Base-by-base conservation (phyloP, 1,140 invertebrate species). In the Pygmarrhopalites habei region DNA sequence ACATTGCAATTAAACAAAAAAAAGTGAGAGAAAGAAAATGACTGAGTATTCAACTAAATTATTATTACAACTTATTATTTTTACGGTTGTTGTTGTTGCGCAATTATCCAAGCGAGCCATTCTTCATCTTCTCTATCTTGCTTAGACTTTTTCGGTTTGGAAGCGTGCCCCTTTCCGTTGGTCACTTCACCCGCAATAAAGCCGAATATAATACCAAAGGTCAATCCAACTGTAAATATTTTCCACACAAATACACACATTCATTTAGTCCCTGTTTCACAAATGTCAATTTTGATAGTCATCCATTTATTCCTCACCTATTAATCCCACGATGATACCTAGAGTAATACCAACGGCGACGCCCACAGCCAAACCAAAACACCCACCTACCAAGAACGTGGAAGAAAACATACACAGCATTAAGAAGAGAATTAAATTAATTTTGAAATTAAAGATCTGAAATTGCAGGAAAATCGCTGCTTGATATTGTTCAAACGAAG, bases 111-210 rank as follows among this genome's bases (percentile, higher is more conserved):
- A 41, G 69, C 69, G 14, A 71, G 49, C 69, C 66, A 68, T 68
- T 71, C 69, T 64, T 71, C 69, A 68, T 71, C 69, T 62, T 71
- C 69, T 55, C 62, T 66, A 61, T 71, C 69, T 51, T 66, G 66
- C 60, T 71, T 71, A 29, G 66, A 64, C 69, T 70, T 70, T 61
- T 71, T 71, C 44, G 69, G 69, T 44, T 56, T 66, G 25, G 60
- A n/a, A 52, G 60, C 26, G 1, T 65, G 53, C 19, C 61, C n/a
- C 39, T 71, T 71, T 29, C 69, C 69, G 46, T 71, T 71, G 56
- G 69, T 67, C 29, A 70, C 69, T 53, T 71, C 69, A 23, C 69
- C 69, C 19, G 66, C 69, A 28, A 71, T 71, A 23, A 71, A 65
- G 14, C 66, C 69, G 41, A 68, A 64, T 43, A 71, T 71, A 21